Percentiles rank a stretch among this genome's conserved stretches.
phyloP scores from a whole-genome alignment of 1,140 invertebrate genomes.

The Oryzaephilus surinamensis region DNA sequence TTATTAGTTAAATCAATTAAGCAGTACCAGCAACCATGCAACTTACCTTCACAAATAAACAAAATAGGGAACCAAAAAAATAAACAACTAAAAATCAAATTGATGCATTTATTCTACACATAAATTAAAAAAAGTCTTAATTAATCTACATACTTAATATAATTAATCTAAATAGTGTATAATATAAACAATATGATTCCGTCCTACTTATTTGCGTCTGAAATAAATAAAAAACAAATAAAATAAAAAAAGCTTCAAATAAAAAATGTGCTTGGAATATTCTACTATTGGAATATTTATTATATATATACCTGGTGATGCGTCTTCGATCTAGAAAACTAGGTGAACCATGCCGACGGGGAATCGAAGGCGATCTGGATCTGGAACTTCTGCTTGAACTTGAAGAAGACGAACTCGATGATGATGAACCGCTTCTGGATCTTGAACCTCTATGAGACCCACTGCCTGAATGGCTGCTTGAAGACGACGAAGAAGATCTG shows the following conservation, averaged over 20 bases:
- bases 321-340: slow-evolving; percentile 80
- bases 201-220: slow-evolving; percentile 29
- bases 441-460: slow-evolving; percentile 29
- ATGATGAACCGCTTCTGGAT: slow-evolving; percentile 38
- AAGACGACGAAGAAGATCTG: slow-evolving; percentile 36
- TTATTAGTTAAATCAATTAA: slow-evolving; percentile 7
- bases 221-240: slow-evolving; percentile 38
- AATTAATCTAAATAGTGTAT: slow-evolving; percentile 1
- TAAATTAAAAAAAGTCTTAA: neutral
- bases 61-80: slow-evolving; percentile 7
- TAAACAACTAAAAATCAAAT: no score
- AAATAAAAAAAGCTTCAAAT: slow-evolving; percentile 28
- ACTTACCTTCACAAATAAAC: slow-evolving; percentile 11
- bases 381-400: slow-evolving; percentile 42
- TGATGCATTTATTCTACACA: no score
- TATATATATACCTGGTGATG: slow-evolving; percentile 70
- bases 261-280: neutral
- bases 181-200: neutral
- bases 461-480: slow-evolving; percentile 32
- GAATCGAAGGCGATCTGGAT: slow-evolving; percentile 75
- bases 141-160: neutral
- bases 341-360: slow-evolving; percentile 75
- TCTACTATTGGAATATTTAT: neutral
- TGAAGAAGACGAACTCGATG: slow-evolving; percentile 40
- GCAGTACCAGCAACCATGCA: slow-evolving; percentile 15